Evolutionary conservation across 2,888 invertebrate species (phyloP).

Genomic region (Drosophila lacicola): DNA sequence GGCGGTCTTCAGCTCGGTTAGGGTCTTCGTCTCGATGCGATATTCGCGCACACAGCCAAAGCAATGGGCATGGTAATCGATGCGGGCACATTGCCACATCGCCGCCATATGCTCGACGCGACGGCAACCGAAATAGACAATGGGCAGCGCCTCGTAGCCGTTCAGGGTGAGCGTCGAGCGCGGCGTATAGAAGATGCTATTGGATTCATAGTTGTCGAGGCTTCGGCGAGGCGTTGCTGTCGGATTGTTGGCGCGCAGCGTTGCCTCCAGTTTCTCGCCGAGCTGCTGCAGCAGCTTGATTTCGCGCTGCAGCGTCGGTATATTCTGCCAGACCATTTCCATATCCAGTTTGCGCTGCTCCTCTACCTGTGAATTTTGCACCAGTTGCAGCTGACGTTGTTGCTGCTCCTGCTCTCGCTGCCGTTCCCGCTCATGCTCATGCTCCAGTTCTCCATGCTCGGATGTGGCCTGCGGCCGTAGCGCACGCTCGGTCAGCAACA

Average conservation of each 20-base stretch:
- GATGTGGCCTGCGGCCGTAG: neutral
- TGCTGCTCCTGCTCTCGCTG: neutral
- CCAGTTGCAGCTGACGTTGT: too few species aligned
- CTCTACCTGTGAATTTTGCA: neutral
- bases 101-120: neutral
- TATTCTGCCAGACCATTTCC: conserved; percentile 75
- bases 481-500: neutral
- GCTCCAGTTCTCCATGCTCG: neutral
- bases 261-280: conserved; percentile 76
- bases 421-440: neutral
- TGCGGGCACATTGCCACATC: neutral
- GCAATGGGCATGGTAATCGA: conserved; percentile 2
- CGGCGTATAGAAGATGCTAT: conserved; percentile 53
- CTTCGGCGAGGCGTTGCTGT: neutral
- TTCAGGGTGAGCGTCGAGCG: conserved; percentile 19
- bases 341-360: conserved; percentile 51
- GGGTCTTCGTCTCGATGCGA: conserved; percentile 72
- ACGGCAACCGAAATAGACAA: conserved; percentile 19
- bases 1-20: conserved; percentile 71
- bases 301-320: conserved; percentile 78
- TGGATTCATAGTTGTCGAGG: conserved; percentile 6
- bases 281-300: conserved; percentile 72
- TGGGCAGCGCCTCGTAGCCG: conserved; percentile 13
- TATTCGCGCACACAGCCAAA: conserved; percentile 70
- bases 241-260: conserved; percentile 38